phyloP scores from a whole-genome alignment of 2,888 invertebrate species.

The Antheraea assamensis region DNA sequence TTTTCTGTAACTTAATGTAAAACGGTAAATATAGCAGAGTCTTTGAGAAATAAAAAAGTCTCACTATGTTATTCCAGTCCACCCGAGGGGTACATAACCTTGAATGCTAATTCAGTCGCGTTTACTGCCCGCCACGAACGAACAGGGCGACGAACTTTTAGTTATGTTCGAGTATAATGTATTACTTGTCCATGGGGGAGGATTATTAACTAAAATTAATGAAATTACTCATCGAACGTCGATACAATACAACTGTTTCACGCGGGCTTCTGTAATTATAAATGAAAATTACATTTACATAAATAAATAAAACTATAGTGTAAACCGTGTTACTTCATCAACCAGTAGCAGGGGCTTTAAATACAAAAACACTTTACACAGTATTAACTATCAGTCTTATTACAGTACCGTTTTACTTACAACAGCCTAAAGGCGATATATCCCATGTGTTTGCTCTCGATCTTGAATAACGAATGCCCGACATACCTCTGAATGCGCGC shows the following conservation, averaged over 20 bases:
- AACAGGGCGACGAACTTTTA: constrained; percentile 32
- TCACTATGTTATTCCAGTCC: constrained; percentile 4
- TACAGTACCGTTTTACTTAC: too few relatives aligned
- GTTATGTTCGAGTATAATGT: neutral
- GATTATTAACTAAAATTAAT: constrained; percentile 6
- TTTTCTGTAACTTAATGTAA: neutral
- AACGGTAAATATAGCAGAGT: neutral
- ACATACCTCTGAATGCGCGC: too few relatives aligned
- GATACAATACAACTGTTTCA: neutral
- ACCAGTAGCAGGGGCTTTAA: too few relatives aligned
- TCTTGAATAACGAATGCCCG: too few relatives aligned
- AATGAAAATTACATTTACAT: too few relatives aligned
- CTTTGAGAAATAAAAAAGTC: neutral
- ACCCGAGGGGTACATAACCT: constrained; percentile 26
- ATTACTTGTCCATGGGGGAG: constrained; percentile 6
- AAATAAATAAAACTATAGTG: too few relatives aligned
- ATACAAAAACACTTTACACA: too few relatives aligned
- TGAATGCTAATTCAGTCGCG: constrained; percentile 34
- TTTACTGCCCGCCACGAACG: constrained; percentile 29
- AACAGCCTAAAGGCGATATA: too few relatives aligned
- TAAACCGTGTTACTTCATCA: too few relatives aligned
- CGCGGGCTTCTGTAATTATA: neutral
- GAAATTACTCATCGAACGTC: neutral
- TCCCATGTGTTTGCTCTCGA: too few relatives aligned
- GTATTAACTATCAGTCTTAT: too few relatives aligned